These are phyloP conservation scores for Alectoris magna DNA, from an alignment of 2,797 vertebrate species.

Conservation along the genomic window DNA sequence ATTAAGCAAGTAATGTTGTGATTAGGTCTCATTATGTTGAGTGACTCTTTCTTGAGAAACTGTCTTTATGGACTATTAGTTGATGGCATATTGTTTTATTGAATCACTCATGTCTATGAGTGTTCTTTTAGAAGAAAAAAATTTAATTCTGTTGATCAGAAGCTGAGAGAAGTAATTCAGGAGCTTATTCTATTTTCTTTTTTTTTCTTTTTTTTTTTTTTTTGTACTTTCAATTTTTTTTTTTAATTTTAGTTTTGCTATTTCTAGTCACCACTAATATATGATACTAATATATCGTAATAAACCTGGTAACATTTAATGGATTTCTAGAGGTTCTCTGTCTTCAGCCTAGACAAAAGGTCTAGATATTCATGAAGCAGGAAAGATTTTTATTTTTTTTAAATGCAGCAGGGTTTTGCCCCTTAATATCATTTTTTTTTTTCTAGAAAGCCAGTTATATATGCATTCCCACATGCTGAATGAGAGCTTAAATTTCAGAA, in stretches of 20 bases:
- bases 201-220: neutral
- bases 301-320: neutral
- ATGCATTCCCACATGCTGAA: neutral
- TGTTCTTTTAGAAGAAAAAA: neutral
- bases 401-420: neutral
- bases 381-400: neutral
- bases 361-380: neutral
- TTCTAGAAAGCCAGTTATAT: neutral
- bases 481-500: neutral
- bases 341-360: neutral
- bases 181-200: neutral
- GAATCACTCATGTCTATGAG: neutral
- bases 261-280: neutral
- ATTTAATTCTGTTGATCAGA: neutral
- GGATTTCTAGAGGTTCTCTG: neutral
- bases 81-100: neutral
- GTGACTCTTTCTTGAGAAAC: neutral
- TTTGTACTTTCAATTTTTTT: neutral
- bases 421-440: neutral
- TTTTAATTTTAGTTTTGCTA: neutral
- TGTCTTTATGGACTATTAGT: neutral
- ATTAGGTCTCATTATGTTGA: neutral
- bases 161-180: neutral
- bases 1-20: neutral
- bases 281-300: neutral